Base-by-base conservation (phyloP, 2,888 invertebrate species). In the Epinotia nisella region DNA sequence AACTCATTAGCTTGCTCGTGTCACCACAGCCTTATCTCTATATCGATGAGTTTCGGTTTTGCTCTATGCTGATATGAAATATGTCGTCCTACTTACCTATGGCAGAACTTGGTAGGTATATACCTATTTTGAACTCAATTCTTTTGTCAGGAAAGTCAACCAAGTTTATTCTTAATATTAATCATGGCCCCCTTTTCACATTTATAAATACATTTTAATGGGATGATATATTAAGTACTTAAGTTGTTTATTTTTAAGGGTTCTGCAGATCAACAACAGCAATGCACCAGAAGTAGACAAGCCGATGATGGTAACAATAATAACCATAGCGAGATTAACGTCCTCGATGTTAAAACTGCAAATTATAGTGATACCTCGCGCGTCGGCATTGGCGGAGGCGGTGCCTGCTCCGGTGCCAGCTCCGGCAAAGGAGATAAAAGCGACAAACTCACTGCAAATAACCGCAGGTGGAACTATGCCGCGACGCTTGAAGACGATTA, bases 1-100 rank as follows among this genome's bases (percentile, higher is more conserved):
- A 79, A 78, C 79, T 75, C 77, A 79, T 79, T 79, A 79, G 75
- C 67, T 75, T 19, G 68, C 68, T 71, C 56, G 55, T 70, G 71
- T 74, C 62, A 45, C 49, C 55, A 24, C 35, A 49, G 29, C 58
- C 29, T 61, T 71, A 69, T 71, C 70, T 74, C 71, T 39, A 60
- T 65, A 66, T 74, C 69, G 64, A 53, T 35, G 59, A 39, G 65
- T 53, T 70, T 66, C 29, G 17, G 58, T 60, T 70, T 61, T 49
- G 29, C 56, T 66, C 24, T 29, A 21, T 51, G 64, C 60, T 58
- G 56, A 56, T 56, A 61, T 55, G 39, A 61, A 53, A 61, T 55
- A 53, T 61, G 29, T 29, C 17, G 1, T 35, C 5, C 58, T 51
- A 53, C 35, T 17, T 24, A 55, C 9, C 5, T 56, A 51, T 11